Conservation (phyloP, 1,140 invertebrate genomes). For the Thereuonema tuberculata region DNA sequence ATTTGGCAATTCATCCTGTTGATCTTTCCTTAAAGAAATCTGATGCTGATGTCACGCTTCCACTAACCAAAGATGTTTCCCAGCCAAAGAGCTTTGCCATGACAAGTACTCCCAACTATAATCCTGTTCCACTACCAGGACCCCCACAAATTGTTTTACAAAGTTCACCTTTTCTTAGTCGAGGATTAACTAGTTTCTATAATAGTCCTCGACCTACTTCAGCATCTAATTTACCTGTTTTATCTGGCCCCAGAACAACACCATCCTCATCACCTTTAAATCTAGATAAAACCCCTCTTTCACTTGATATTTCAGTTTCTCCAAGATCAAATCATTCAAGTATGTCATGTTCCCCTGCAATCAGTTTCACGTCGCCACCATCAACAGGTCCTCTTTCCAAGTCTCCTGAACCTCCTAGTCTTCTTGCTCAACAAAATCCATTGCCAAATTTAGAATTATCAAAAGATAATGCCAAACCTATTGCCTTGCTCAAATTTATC, state of each 20-base stretch:
- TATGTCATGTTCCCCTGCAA: background rate
- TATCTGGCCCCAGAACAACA: background rate
- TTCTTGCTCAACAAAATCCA: background rate
- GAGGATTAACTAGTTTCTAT: slow-evolving; percentile 1
- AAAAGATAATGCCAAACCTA: background rate
- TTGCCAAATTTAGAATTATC: background rate
- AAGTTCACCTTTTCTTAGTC: slow-evolving; percentile 8
- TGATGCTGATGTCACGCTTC: too few relatives aligned
- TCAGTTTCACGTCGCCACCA: background rate
- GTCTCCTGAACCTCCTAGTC: background rate
- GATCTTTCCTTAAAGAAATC: slow-evolving; percentile 73
- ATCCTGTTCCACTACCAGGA: slow-evolving; percentile 15
- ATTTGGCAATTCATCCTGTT: slow-evolving; percentile 65
- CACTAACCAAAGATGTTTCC: background rate
- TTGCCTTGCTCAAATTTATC: too few relatives aligned
- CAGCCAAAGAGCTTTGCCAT: slow-evolving; percentile 3
- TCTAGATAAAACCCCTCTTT: too few relatives aligned
- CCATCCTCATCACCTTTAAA: slow-evolving; percentile 7
- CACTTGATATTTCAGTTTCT: background rate
- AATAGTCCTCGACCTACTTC: background rate
- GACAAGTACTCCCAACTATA: slow-evolving; percentile 13
- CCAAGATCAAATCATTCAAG: background rate
- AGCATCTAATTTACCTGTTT: background rate
- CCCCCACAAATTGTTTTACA: slow-evolving; percentile 10
- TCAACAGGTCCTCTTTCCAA: background rate